phyloP scores from a whole-genome alignment of 1,140 invertebrate species.

The Drosophila punjabiensis region DNA sequence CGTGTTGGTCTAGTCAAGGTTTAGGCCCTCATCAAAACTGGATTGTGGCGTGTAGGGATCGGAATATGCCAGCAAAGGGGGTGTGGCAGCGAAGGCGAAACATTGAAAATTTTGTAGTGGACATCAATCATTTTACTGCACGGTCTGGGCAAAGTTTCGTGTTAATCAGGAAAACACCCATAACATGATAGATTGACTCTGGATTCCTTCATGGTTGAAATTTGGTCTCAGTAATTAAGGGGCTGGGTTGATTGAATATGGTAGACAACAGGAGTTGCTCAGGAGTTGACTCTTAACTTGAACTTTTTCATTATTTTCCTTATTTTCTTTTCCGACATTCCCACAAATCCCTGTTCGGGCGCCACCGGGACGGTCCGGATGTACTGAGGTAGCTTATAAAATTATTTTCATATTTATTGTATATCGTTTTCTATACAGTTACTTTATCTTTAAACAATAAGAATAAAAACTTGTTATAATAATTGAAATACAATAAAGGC shows the following conservation, averaged over 20 bases:
- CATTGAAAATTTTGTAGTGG: slow-evolving; percentile 50
- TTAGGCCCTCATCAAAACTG: slow-evolving; percentile 16
- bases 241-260: slow-evolving; percentile 10
- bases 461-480: neutral
- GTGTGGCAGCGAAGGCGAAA: slow-evolving; percentile 24
- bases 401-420: neutral
- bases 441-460: neutral
- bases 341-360: neutral
- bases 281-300: slow-evolving; percentile 11
- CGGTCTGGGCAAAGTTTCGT: slow-evolving; percentile 33
- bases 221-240: slow-evolving; percentile 37
- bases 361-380: no score
- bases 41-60: neutral
- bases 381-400: neutral
- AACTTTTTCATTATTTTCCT: neutral
- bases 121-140: slow-evolving; percentile 54
- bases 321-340: neutral
- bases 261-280: slow-evolving; percentile 7
- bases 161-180: slow-evolving; percentile 45
- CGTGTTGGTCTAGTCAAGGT: slow-evolving; percentile 12
- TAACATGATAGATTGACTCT: slow-evolving; percentile 45
- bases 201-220: slow-evolving; percentile 26
- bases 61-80: neutral
- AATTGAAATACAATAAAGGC: neutral
- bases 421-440: neutral